Base-by-base conservation (phyloP, 2,888 invertebrate genomes). In the Gandaritis pyraliata region DNA sequence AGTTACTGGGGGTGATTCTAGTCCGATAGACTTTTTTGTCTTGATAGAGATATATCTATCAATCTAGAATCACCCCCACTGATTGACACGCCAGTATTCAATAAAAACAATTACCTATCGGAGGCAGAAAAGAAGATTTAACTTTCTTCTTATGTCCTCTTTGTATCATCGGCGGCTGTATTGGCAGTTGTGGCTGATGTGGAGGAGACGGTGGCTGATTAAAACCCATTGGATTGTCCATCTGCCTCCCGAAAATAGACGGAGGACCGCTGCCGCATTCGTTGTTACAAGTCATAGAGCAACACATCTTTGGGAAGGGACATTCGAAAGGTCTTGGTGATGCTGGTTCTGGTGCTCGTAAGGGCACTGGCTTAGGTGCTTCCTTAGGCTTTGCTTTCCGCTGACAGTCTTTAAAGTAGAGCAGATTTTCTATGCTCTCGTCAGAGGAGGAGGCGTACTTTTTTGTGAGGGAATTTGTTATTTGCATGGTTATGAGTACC, bases 331-430 rank as follows among this genome's bases (percentile, higher is more conserved):
- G 71, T 36, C 70, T 65, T 16, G 65, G 15, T 18, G 66, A 0
- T 50, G 57, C 72, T 66, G 60, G 73, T 66, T 51, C 68, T 15
- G 23, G 13, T 7, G 15, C 18, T 41, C 15, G 49, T 15, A 18
- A 65, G 0, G 47, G 51, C 15, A 55, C 1, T 6, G 51, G 1
- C 0, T 7, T 23, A 0, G 52, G 30, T 15, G 63, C n/a, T 1
- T 68, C 12, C 0, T 61, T 51, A 2, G 74, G 73, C 10, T 69
- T 68, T 11, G 52, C 46, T 36, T 77, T 83, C 45, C 80, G 80
- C 52, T 83, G 83, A 55, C 86, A 88, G 65, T 90, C 91, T 68
- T 86, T 84, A 68, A 81, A 90, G 65, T 89, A 90, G 0, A 92
- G 68, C 1, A 92, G 77, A 47, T 91, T 90, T 49, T 90, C 91